Evolutionary conservation across 2,888 invertebrate genomes (phyloP).

Genomic region (Melolontha melolontha): DNA sequence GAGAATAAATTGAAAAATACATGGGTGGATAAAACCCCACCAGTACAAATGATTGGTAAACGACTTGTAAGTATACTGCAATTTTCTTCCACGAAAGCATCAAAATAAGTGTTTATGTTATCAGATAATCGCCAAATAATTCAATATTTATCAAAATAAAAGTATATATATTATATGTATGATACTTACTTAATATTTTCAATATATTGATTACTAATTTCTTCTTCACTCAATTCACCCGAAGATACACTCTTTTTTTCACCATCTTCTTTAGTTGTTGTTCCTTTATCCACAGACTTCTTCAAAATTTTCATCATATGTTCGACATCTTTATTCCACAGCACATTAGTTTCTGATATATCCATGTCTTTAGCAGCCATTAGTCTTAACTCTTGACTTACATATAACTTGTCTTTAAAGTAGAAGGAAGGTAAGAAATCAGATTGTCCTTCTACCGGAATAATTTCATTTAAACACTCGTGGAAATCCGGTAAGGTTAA

Average conservation of each 20-base stretch:
- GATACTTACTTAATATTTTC: neutral
- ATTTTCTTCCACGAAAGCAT: too few relatives aligned
- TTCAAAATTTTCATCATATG: constrained; percentile 49
- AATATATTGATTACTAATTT: neutral
- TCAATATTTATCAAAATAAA: neutral
- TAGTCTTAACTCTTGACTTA: constrained; percentile 62
- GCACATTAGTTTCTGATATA: constrained; percentile 53
- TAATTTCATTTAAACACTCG: constrained; percentile 57
- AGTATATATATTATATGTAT: too few relatives aligned
- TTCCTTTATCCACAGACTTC: constrained; percentile 9
- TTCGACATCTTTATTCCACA: constrained; percentile 61
- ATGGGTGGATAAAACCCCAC: too few relatives aligned
- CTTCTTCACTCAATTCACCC: constrained; percentile 4
- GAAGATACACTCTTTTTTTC: neutral
- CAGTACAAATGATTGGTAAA: too few relatives aligned
- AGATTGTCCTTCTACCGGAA: constrained; percentile 46
- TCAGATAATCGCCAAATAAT: too few relatives aligned
- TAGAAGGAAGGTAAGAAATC: constrained; percentile 57
- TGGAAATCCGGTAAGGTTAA: constrained; percentile 54
- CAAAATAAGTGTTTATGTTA: too few relatives aligned
- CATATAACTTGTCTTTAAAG: constrained; percentile 59
- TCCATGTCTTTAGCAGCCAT: constrained; percentile 57
- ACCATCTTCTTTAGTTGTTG: neutral
- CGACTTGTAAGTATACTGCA: too few relatives aligned
- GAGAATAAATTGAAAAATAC: too few relatives aligned